These are phyloP conservation scores for Drosophila kurseongensis DNA, from an alignment of 1,140 invertebrate genomes.

Conservation along the genomic window DNA sequence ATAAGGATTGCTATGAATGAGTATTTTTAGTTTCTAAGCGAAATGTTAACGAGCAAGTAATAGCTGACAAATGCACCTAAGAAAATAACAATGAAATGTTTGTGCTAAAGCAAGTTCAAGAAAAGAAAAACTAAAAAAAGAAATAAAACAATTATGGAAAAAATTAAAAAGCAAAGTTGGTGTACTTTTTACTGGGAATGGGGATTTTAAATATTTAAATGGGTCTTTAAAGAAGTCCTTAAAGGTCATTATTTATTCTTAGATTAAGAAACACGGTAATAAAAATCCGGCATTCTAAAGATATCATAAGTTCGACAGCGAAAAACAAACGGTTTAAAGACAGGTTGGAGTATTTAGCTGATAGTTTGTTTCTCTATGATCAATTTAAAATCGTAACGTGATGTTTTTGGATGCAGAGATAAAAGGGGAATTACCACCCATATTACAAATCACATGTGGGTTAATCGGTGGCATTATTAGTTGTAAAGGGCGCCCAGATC, in stretches of 20 bases:
- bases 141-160: conserved; percentile 40
- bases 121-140: conserved; percentile 26
- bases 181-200: neutral
- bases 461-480: conserved; percentile 5
- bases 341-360: too few relatives aligned
- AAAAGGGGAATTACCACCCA: neutral
- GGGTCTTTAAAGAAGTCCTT: too few relatives aligned
- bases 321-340: too few relatives aligned
- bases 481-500: neutral
- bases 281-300: too few relatives aligned
- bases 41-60: conserved; percentile 39
- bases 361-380: too few relatives aligned
- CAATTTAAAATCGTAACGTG: too few relatives aligned
- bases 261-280: too few relatives aligned
- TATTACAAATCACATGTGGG: neutral
- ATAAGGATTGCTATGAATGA: conserved; percentile 60
- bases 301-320: too few relatives aligned
- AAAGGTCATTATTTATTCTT: too few relatives aligned
- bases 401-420: neutral
- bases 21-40: conserved; percentile 75
- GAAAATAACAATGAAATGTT: conserved; percentile 37
- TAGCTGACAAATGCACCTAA: conserved; percentile 46
- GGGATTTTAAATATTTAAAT: too few relatives aligned
- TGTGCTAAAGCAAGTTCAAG: conserved; percentile 61
- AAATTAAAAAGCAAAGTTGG: conserved; percentile 18